Evolutionary conservation across 30 jellyfish, hydroid and myxozoan genomes (phyloP).

Genomic region (Aurelia sp.): DNA sequence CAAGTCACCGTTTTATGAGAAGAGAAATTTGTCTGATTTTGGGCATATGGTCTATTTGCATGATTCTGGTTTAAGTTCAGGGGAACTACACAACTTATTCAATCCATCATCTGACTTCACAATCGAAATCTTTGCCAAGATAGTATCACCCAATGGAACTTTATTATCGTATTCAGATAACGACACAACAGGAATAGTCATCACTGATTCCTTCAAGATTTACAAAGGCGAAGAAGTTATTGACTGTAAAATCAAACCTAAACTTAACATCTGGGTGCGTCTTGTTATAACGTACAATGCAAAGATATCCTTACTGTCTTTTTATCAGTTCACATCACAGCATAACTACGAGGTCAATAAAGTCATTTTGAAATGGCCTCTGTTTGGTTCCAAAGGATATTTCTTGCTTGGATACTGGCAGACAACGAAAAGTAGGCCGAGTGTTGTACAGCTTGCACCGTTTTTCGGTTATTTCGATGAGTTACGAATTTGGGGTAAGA

Average conservation of each 20-base stretch:
- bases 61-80: constrained; percentile 47
- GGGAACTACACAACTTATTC: constrained; percentile 19
- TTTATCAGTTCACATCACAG: constrained; percentile 41
- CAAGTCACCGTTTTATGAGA: constrained; percentile 40
- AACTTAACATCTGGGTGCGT: constrained; percentile 48
- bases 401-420: constrained; percentile 70
- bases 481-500: constrained; percentile 49
- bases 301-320: constrained; percentile 25
- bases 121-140: constrained; percentile 47
- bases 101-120: constrained; percentile 45
- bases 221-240: constrained; percentile 24
- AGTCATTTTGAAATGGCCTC: constrained; percentile 49
- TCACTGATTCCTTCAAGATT: constrained; percentile 21
- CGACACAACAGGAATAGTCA: constrained; percentile 44
- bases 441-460: constrained; percentile 36
- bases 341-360: constrained; percentile 32
- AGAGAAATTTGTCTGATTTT: constrained; percentile 24
- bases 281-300: constrained; percentile 43
- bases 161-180: constrained; percentile 29
- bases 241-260: constrained; percentile 36
- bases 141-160: constrained; percentile 50
- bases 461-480: constrained; percentile 62
- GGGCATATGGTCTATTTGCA: constrained; percentile 35
- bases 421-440: constrained; percentile 28
- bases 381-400: constrained; percentile 35